phyloP scores from a whole-genome alignment of 2,113 vertebrate species.

The Sakesphorus luctuosus region DNA sequence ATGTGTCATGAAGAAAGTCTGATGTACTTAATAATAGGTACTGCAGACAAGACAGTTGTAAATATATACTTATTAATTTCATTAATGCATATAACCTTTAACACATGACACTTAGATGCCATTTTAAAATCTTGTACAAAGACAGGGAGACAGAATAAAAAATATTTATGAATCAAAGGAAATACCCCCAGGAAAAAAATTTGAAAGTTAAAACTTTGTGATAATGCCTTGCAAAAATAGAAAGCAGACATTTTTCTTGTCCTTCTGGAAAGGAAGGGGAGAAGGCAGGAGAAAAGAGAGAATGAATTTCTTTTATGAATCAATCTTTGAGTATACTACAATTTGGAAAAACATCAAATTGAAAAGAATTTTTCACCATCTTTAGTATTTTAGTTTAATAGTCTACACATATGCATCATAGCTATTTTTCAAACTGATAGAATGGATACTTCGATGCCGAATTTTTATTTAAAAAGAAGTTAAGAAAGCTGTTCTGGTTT shows the following conservation, averaged over 20 bases:
- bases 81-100: background rate
- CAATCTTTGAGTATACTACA: background rate
- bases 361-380: background rate
- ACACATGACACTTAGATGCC: background rate
- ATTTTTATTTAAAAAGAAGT: background rate
- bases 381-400: background rate
- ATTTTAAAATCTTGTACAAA: background rate
- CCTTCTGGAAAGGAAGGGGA: background rate
- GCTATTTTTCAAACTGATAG: background rate
- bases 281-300: background rate
- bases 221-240: background rate
- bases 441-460: background rate
- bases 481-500: background rate
- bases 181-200: background rate
- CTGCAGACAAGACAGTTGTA: background rate
- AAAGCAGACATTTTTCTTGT: background rate
- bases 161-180: background rate
- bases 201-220: background rate
- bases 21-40: background rate
- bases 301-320: rapidly evolving
- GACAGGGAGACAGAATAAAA: background rate
- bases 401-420: background rate
- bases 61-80: background rate
- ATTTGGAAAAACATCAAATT: background rate
- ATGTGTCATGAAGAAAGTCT: background rate